These are phyloP conservation scores for Ictidomys tridecemlineatus DNA, from an alignment of 2,113 vertebrate genomes.

Conservation along the genomic window DNA sequence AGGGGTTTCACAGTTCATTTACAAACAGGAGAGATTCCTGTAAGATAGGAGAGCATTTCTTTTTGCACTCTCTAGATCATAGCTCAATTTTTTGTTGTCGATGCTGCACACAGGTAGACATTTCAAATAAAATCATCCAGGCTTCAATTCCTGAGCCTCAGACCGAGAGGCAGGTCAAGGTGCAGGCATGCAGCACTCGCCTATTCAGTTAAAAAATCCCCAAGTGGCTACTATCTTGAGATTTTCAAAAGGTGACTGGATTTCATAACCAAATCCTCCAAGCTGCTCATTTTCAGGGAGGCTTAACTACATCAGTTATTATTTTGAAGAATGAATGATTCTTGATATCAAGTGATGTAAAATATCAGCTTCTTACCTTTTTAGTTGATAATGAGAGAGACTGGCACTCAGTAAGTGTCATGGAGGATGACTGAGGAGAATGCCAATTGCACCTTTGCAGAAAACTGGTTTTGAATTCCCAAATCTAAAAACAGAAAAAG, in stretches of 20 bases:
- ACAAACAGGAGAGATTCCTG: not conserved
- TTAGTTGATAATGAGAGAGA: not conserved
- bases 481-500: not conserved
- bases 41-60: not conserved
- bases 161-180: not conserved
- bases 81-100: not conserved
- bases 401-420: not conserved
- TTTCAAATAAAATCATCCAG: not conserved
- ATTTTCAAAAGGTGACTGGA: conserved; percentile 42
- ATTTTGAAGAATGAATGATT: conserved; percentile 36
- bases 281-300: not conserved
- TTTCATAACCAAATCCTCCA: conserved; percentile 19
- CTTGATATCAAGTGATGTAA: not conserved
- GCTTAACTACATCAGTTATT: not conserved
- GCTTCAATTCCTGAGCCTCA: not conserved
- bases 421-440: not conserved
- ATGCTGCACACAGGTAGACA: not conserved
- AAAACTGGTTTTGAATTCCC: not conserved
- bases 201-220: not conserved
- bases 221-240: not conserved
- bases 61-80: not conserved
- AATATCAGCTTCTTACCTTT: not conserved
- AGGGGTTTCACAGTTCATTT: conserved; percentile 71
- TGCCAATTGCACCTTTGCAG: not conserved
- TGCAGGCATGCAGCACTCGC: not conserved